phyloP scores from a whole-genome alignment of 2,113 vertebrate species.

The Sigmodon hispidus region DNA sequence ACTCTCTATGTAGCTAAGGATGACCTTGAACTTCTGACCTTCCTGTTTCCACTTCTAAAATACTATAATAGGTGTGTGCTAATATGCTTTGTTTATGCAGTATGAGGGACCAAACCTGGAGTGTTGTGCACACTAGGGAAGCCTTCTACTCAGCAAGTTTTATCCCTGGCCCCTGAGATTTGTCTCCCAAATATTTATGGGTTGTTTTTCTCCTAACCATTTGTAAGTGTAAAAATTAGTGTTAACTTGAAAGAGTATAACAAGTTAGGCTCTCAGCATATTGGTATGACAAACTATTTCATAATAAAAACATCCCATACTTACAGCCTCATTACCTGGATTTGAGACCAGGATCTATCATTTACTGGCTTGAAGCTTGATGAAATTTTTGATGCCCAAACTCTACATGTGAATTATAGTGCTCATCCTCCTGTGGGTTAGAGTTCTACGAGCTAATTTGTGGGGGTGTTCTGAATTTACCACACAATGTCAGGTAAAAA shows the following conservation, averaged over 20 bases:
- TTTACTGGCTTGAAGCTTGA: not conserved
- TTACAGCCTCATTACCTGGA: not conserved
- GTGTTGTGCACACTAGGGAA: not conserved
- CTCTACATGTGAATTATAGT: not conserved
- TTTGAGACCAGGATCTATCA: not conserved
- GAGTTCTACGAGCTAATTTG: not conserved
- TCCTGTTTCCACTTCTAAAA: not conserved
- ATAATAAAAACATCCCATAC: not conserved
- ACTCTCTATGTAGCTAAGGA: not conserved
- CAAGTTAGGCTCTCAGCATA: not conserved
- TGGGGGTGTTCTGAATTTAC: not conserved
- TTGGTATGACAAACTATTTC: not conserved
- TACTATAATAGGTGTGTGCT: not conserved
- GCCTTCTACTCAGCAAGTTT: not conserved
- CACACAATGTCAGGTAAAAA: too few relatives aligned
- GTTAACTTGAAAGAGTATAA: not conserved
- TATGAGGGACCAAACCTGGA: not conserved
- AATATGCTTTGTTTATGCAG: not conserved
- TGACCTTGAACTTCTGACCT: not conserved
- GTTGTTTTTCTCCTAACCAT: not conserved
- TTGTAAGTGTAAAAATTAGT: constrained; percentile 20
- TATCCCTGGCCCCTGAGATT: not conserved
- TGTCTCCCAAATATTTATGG: not conserved
- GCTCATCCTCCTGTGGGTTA: not conserved
- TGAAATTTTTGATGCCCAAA: not conserved